Conservation (phyloP, 2,888 invertebrate genomes). For the Acronicta alni region DNA sequence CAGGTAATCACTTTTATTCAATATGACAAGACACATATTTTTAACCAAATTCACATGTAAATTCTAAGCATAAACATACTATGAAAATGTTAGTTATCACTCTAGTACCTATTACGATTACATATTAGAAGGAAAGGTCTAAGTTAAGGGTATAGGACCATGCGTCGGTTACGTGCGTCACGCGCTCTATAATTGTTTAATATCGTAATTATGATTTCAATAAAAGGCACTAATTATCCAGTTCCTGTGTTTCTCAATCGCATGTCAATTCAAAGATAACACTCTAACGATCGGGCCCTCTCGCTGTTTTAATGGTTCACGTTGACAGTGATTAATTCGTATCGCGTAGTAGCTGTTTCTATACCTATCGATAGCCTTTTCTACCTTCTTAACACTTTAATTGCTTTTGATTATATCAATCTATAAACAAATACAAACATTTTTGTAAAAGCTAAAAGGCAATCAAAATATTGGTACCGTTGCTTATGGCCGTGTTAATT, state of each 20-base stretch:
- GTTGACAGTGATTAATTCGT: conserved; percentile 48
- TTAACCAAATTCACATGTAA: too few relatives aligned
- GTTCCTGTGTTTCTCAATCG: conserved; percentile 63
- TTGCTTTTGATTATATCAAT: conserved; percentile 13
- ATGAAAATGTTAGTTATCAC: background rate
- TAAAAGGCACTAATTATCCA: conserved; percentile 61
- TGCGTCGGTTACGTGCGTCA: conserved; percentile 29
- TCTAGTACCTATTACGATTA: background rate
- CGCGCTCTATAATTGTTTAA: conserved; percentile 43
- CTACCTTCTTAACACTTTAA: conserved; percentile 21
- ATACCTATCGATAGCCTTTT: background rate
- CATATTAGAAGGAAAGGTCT: conserved; percentile 7
- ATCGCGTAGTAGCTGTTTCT: conserved; percentile 7
- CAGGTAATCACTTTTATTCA: too few relatives aligned
- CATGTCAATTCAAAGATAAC: conserved; percentile 53
- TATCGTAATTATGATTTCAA: conserved; percentile 50
- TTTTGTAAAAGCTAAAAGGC: too few relatives aligned
- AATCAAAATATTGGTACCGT: too few relatives aligned
- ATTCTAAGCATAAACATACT: too few relatives aligned
- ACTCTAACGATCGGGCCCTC: conserved; percentile 22
- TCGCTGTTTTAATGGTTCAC: conserved; percentile 32
- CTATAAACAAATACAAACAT: background rate
- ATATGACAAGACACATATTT: too few relatives aligned
- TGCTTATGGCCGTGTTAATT: too few relatives aligned
- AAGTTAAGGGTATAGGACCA: conserved; percentile 12